Conservation (phyloP, 2,113 vertebrate species). For the Verasper variegatus region DNA sequence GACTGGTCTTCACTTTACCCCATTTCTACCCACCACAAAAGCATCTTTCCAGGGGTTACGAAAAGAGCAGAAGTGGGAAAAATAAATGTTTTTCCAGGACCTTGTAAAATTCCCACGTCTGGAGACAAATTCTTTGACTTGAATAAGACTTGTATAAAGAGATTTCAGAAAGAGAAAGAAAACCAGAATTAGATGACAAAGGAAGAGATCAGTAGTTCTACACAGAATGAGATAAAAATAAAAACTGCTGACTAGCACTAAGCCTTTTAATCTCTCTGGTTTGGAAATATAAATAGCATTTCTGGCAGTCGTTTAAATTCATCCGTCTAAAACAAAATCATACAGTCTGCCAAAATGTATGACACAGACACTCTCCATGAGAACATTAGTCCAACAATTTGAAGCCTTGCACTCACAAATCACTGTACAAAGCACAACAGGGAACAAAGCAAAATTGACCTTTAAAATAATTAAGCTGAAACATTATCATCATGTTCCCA, state of each 20-base stretch:
- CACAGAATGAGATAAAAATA: conserved; percentile 53
- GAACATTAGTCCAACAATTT: conserved; percentile 73
- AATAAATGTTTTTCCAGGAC: conserved; percentile 14
- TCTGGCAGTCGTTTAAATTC: conserved; percentile 61
- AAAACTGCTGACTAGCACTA: conserved; percentile 62
- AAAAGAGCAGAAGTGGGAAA: conserved; percentile 32
- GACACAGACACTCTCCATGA: conserved; percentile 55
- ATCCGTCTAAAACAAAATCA: conserved; percentile 65
- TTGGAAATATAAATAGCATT: conserved; percentile 59
- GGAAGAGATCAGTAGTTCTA: conserved; percentile 39
- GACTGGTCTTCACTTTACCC: conserved; percentile 33
- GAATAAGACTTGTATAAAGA: conserved; percentile 42
- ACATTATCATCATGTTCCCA: conserved; percentile 76
- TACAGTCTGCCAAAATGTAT: conserved; percentile 65
- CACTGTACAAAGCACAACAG: conserved; percentile 66
- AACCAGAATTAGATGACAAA: conserved; percentile 59
- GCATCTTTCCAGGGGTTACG: conserved; percentile 49
- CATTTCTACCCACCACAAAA: conserved; percentile 37
- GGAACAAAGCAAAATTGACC: conserved; percentile 79
- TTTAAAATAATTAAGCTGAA: conserved; percentile 81
- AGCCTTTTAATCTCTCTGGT: conserved; percentile 58
- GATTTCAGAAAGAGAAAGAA: conserved; percentile 41
- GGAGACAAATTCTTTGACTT: conserved; percentile 46
- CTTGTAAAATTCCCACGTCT: conserved; percentile 37
- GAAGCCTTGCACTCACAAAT: conserved; percentile 71